Base-by-base conservation (phyloP, 37 sponge, comb jelly and placozoan species). In the Spongilla lacustris region DNA sequence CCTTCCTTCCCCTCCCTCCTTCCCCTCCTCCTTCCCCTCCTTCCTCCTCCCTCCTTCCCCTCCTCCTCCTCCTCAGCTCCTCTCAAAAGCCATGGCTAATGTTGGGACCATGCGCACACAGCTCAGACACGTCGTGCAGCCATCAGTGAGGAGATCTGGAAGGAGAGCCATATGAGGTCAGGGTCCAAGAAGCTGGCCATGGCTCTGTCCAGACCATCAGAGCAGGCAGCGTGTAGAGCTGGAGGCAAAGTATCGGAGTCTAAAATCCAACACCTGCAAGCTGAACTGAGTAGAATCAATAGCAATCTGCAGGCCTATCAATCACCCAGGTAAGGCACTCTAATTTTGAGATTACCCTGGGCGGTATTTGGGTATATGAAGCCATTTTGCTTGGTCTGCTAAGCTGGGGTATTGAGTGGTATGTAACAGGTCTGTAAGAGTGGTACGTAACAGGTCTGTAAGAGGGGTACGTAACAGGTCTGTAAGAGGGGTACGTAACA, bases 271-370 rank as follows among this genome's bases (percentile, higher is more conserved):
- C 72, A 58, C 19, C 83, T 86, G 0, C 87, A 86, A 34, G 37
- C 79, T 6, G 91, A 91, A 49, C 91, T 91, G 41, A 72, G 84
- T 6, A 91, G 73, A 75, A 86, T 91, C 68, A 91, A 91, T 73
- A 91, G 87, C 67, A 86, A 87, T 23, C 83, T 91, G 26, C 84
- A 83, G 28, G 91, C 91, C 17, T 91, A 91, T 49, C 91, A 91
- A 30, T 67, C 69, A 29, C 84, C 81, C 36, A 83, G 87, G 91
- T 91, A 29, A 84, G 32, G 49, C 36, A 35, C 11, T 58, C 11
- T 10, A 58, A 58, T 17, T n/a, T n/a, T 58, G 58, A 14, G 19
- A 41, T 6, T 58, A 17, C 1, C 19, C 58, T 19, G 58, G 41
- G 3, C 3, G 41, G 41, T 41, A 41, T 41, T 6, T 41, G 6